Conservation (phyloP, 2,797 vertebrate genomes). For the Delichon dasypus region DNA sequence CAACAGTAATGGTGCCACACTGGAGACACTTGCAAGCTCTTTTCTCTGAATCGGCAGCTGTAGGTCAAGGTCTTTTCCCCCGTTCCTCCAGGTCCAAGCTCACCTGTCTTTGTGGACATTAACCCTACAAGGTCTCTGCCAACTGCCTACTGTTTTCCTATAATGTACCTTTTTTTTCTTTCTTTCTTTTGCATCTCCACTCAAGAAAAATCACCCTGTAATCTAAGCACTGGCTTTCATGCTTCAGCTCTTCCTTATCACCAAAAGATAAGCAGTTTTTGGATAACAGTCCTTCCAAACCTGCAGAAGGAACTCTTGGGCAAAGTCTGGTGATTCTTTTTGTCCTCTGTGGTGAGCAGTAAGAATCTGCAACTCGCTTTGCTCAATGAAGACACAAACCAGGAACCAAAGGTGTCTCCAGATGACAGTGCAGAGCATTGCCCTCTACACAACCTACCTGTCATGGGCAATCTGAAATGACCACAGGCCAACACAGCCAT, state of each 20-base stretch:
- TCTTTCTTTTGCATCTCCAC: not conserved
- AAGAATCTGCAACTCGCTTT: not conserved
- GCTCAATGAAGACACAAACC: not conserved
- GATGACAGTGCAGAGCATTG: not conserved
- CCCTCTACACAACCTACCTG: not conserved
- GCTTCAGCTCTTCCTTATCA: not conserved
- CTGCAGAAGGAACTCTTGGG: not conserved
- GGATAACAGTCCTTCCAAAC: not conserved
- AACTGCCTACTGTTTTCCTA: not conserved
- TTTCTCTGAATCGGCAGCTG: not conserved
- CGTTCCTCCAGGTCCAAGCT: not conserved
- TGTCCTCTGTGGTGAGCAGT: not conserved
- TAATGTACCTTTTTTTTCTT: accelerated
- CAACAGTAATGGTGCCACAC: not conserved
- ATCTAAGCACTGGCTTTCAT: not conserved
- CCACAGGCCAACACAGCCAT: not conserved
- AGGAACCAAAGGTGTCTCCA: not conserved
- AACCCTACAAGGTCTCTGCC: not conserved
- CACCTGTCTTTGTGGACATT: not conserved
- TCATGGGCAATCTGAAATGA: not conserved
- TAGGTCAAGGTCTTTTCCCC: not conserved
- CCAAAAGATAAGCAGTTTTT: not conserved
- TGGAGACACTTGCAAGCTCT: not conserved
- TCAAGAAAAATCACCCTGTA: not conserved
- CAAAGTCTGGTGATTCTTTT: not conserved